A percentile compares a stretch with the other conserved stretches of the same genome.
phyloP scores from a whole-genome alignment of 2,888 invertebrate species.

The Pristionchus exspectatus region DNA sequence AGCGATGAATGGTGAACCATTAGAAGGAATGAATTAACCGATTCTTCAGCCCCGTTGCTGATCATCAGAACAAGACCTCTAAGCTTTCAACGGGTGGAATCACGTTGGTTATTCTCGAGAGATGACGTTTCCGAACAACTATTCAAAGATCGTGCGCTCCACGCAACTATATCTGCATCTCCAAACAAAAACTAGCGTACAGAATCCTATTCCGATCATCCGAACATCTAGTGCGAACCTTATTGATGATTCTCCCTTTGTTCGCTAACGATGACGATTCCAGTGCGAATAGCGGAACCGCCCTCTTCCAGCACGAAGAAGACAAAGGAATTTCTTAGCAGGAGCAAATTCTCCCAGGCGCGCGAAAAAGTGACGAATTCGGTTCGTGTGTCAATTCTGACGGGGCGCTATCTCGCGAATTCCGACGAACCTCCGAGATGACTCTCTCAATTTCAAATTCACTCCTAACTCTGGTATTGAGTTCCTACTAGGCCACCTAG shows the following conservation, averaged over 20 bases:
- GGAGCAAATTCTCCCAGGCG: background rate
- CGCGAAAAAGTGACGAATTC: slow-evolving; percentile 32
- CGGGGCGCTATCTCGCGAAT: background rate
- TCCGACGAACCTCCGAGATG: background rate
- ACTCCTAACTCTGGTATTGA: no score
- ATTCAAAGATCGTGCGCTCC: no score
- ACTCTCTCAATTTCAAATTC: background rate
- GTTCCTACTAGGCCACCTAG: no score
- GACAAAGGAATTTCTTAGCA: slow-evolving; percentile 42
- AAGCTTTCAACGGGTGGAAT: no score
- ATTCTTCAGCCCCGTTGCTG: no score
- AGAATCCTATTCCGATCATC: background rate
- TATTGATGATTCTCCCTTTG: slow-evolving; percentile 1
- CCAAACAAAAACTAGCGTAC: no score
- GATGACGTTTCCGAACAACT: no score
- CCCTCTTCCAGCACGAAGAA: background rate
- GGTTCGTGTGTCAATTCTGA: slow-evolving; percentile 26
- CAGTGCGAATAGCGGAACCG: background rate
- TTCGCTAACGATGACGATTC: background rate
- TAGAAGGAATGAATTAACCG: no score
- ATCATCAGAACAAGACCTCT: no score
- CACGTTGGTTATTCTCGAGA: no score
- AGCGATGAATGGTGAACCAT: no score
- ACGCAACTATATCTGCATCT: no score
- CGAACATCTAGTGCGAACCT: background rate